These are phyloP conservation scores for Lontra canadensis DNA, from an alignment of 2,113 vertebrate species.

Conservation along the genomic window DNA sequence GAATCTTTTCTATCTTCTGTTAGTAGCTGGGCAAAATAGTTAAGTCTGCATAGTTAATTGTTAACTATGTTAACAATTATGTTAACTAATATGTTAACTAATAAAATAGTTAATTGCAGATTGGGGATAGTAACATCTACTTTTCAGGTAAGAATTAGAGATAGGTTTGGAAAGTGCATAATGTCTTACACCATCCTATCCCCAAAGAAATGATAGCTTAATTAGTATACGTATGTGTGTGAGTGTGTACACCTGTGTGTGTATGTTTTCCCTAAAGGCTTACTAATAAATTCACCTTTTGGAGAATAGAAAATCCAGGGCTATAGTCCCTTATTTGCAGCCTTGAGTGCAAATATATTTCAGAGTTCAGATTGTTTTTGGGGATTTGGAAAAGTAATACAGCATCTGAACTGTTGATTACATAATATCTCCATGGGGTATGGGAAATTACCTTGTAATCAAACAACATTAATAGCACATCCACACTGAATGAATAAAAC, in stretches of 20 bases:
- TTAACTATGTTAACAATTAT: too few species aligned
- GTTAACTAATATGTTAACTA: too few species aligned
- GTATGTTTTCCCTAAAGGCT: background rate
- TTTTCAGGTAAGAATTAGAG: conserved; percentile 14
- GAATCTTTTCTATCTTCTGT: conserved; percentile 1
- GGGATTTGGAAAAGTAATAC: background rate
- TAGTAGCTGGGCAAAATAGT: background rate
- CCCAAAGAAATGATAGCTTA: background rate
- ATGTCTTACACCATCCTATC: background rate
- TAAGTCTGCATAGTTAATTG: too few species aligned
- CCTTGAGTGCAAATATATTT: conserved; percentile 16
- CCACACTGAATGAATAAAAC: conserved; percentile 6
- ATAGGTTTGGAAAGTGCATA: background rate
- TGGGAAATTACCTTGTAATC: background rate
- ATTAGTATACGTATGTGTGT: background rate
- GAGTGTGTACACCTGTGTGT: background rate
- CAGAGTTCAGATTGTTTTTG: background rate
- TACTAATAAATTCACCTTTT: conserved; percentile 22
- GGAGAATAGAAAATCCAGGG: background rate
- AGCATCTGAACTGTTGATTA: background rate
- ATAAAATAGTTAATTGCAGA: too few species aligned
- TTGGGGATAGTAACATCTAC: background rate
- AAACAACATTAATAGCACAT: conserved; percentile 26
- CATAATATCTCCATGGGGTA: background rate
- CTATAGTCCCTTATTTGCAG: background rate